Evolutionary conservation across 35 echinoderm and acorn worm genomes (phyloP), one percentile per base, ranked within the genome.

Genomic region (Ophioderma brevispina): DNA sequence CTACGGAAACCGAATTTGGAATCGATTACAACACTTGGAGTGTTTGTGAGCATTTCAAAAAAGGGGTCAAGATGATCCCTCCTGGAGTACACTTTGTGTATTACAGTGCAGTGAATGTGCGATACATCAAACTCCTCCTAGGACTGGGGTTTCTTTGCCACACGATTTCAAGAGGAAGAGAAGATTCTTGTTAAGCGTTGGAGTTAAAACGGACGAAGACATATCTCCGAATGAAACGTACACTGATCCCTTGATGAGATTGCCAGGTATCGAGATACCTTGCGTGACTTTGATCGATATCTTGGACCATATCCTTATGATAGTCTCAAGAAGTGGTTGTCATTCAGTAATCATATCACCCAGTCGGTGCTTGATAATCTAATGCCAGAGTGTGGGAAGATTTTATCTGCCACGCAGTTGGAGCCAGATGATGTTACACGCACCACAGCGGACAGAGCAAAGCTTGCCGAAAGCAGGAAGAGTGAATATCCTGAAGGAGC

Each of bases 41-140:
- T 55, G 92, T 91, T 5, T 93, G 88, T 0, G 90, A 95, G 75
- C 89, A 92, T 32, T 99, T 99, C 84, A 99, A 95, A 90, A 99
- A 95, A 90, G 97, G 97, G 33, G 97, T 99, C 0, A 99, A 99
- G 39, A 99, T 99, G 97, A 99, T 99, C 36, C 97, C 97, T 33
- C 90, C 93, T 0, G 97, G 97, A n/a, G 85, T 99, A 0, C 97
- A 99, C 81, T 99, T 95, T 79, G 77, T 99, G 39, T 92, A 99
- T 64, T 99, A 95, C 91, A 99, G 97, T 75, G 97, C 97, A 0
- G 91, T 95, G 6, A 99, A 90, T 63, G 33, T 88, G 6, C 46
- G 63, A 0, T 55, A 91, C 56, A 87, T 11, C 84, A 79, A 19
- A 81, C 84, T 33, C 87, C 93, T 1, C 97, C 97, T 0, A 64